Evolutionary conservation across 2,888 invertebrate species (phyloP).

Genomic region (Heliconius hortense): DNA sequence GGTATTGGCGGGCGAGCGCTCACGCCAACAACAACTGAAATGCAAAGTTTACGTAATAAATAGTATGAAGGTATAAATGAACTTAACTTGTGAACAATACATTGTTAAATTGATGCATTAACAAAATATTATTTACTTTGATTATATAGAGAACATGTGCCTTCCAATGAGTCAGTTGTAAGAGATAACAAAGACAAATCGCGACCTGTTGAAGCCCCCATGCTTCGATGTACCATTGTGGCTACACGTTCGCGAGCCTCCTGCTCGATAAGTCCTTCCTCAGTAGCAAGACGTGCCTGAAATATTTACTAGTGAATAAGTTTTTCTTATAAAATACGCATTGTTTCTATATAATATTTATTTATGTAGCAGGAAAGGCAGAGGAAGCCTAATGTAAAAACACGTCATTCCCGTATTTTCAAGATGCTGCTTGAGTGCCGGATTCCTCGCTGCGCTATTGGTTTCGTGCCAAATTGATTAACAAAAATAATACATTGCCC

Average conservation of each 20-base stretch:
- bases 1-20: constrained; percentile 43
- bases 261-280: constrained; percentile 58
- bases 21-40: constrained; percentile 35
- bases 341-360: background rate
- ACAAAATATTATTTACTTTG: constrained; percentile 8
- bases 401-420: background rate
- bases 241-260: constrained; percentile 66
- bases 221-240: constrained; percentile 60
- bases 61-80: background rate
- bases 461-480: no score
- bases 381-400: background rate
- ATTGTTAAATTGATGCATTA: background rate
- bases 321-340: background rate
- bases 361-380: background rate
- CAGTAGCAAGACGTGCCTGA: constrained; percentile 40
- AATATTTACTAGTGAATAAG: constrained; percentile 2
- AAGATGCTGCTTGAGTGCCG: background rate
- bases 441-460: background rate
- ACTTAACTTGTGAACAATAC: background rate
- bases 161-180: constrained; percentile 51
- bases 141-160: background rate
- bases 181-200: constrained; percentile 55
- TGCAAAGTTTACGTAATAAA: background rate
- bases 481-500: no score
- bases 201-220: constrained; percentile 54